Conservation (phyloP, 2,113 vertebrate species). For the Leptodactylus fuscus region DNA sequence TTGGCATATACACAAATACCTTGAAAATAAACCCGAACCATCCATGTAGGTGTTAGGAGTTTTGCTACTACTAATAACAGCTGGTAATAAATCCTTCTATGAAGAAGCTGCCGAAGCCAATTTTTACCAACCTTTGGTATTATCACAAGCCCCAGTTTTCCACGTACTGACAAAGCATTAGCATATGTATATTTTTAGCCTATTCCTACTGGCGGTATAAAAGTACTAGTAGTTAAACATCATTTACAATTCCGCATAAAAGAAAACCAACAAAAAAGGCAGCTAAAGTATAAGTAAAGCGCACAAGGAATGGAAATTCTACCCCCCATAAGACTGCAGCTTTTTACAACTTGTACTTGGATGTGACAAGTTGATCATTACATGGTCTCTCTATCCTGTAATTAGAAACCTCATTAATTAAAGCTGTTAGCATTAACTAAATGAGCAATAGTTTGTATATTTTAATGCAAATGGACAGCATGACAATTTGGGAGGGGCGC, state of each 20-base stretch:
- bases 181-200: slow-evolving; percentile 26
- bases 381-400: slow-evolving; percentile 41
- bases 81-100: background rate
- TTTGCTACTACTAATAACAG: background rate
- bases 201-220: slow-evolving; percentile 1
- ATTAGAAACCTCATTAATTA: slow-evolving; percentile 51
- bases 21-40: slow-evolving; percentile 1
- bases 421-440: slow-evolving; percentile 38
- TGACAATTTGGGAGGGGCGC: slow-evolving; percentile 36
- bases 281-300: background rate
- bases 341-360: slow-evolving; percentile 31
- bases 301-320: slow-evolving; percentile 8
- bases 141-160: background rate
- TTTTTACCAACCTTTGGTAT: slow-evolving; percentile 10
- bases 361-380: slow-evolving; percentile 48
- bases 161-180: slow-evolving; percentile 19
- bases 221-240: background rate
- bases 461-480: slow-evolving; percentile 39
- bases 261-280: too few relatives aligned
- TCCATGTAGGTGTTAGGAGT: background rate
- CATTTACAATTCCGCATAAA: slow-evolving; percentile 25
- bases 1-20: background rate
- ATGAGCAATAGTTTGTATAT: slow-evolving; percentile 45
- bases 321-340: background rate
- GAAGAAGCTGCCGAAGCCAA: background rate